Conservation (phyloP, 2,797 vertebrate genomes). For the Babyrousa celebensis region DNA sequence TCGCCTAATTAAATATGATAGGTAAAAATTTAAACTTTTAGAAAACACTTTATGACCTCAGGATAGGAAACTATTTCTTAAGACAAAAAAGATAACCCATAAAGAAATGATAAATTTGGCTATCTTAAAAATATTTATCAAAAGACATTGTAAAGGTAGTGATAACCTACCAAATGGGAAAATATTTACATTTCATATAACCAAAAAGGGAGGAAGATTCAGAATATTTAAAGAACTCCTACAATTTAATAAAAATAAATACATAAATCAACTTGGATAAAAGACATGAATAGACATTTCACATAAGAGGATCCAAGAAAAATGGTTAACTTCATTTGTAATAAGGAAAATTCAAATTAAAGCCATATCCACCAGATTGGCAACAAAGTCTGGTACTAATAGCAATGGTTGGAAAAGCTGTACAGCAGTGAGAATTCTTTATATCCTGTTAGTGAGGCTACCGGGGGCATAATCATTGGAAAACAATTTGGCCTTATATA, state of each 20-base stretch:
- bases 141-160: conserved; percentile 8
- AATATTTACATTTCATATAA: conserved; percentile 50
- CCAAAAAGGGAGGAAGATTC: not conserved
- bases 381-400: conserved; percentile 26
- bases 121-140: conserved; percentile 36
- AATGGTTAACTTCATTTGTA: not conserved
- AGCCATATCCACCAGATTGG: not conserved
- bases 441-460: not conserved
- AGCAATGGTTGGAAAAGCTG: not conserved
- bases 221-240: not conserved
- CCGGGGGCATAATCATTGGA: conserved; percentile 18
- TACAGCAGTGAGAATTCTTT: conserved; percentile 14
- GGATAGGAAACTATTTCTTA: not conserved
- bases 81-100: conserved; percentile 11
- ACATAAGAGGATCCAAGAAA: not conserved
- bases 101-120: not conserved
- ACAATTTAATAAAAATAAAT: conserved; percentile 18
- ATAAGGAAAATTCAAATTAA: conserved; percentile 40
- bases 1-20: not conserved
- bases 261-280: not conserved
- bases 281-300: conserved; percentile 9
- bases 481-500: conserved; percentile 17
- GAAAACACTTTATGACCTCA: not conserved
- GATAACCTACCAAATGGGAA: conserved; percentile 25
- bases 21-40: conserved; percentile 30